Percentiles rank a stretch among this genome's conserved stretches.
Conservation (phyloP, 1,140 invertebrate species). For the Drosophila pruinosa region DNA sequence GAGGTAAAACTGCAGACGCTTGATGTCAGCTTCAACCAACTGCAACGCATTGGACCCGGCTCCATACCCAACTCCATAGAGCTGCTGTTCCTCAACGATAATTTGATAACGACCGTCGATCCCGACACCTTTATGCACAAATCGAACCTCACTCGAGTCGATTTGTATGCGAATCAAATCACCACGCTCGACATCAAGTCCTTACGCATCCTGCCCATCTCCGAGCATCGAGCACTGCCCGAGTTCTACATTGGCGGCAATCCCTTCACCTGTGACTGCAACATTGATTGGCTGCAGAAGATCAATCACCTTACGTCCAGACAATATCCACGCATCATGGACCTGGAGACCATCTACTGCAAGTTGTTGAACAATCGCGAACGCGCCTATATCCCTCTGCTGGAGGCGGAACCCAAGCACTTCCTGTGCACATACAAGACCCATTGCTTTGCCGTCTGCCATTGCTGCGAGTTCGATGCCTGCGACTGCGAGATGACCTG, state of each 20-base stretch:
- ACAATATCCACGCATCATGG: constrained; percentile 94
- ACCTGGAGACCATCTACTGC: constrained; percentile 95
- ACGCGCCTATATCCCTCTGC: constrained; percentile 90
- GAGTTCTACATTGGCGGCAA: constrained; percentile 95
- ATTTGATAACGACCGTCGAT: constrained; percentile 90
- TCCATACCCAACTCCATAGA: constrained; percentile 91
- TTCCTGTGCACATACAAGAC: constrained; percentile 96
- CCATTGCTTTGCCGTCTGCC: constrained; percentile 95
- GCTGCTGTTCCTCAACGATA: constrained; percentile 91
- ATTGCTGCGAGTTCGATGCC: constrained; percentile 97
- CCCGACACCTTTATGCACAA: constrained; percentile 93
- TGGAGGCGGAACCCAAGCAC: constrained; percentile 93
- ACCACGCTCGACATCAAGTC: constrained; percentile 91
- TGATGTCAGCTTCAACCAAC: constrained; percentile 92
- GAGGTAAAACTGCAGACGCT: constrained; percentile 89
- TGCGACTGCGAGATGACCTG: constrained; percentile 98
- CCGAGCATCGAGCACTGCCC: constrained; percentile 87
- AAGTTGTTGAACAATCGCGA: constrained; percentile 93
- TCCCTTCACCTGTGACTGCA: constrained; percentile 94
- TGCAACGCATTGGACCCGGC: constrained; percentile 87
- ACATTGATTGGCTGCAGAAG: constrained; percentile 94
- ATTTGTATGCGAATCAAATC: constrained; percentile 93
- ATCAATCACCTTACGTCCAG: constrained; percentile 90
- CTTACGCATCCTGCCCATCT: constrained; percentile 88
- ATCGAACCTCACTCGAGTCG: constrained; percentile 91